phyloP scores from a whole-genome alignment of 2,888 invertebrate species.

The Acleris holmiana region DNA sequence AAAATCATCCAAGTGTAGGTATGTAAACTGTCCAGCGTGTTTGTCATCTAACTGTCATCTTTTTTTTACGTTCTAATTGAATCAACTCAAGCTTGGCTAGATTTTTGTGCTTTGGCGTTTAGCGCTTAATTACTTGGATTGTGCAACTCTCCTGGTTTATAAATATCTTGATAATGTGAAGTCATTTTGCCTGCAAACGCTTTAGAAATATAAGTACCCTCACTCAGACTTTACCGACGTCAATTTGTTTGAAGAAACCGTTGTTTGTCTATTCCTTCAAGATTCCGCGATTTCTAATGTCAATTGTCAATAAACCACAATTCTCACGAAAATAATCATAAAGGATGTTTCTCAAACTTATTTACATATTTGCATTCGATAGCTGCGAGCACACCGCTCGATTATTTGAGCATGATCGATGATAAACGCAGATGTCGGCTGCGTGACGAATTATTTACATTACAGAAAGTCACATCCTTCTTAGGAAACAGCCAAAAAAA shows the following conservation, averaged over 20 bases:
- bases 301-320: conserved; percentile 12
- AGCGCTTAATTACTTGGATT: too few relatives aligned
- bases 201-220: too few relatives aligned
- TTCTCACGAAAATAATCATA: not conserved
- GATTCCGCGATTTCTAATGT: not conserved
- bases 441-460: conserved; percentile 37
- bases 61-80: too few relatives aligned
- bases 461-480: conserved; percentile 36
- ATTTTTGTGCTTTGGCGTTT: too few relatives aligned
- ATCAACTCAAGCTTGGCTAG: too few relatives aligned
- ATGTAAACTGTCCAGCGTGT: too few relatives aligned
- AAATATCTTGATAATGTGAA: too few relatives aligned
- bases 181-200: too few relatives aligned
- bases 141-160: too few relatives aligned
- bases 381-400: conserved; percentile 12
- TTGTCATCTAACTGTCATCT: too few relatives aligned
- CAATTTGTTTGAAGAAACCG: not conserved
- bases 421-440: conserved; percentile 32
- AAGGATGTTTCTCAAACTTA: conserved; percentile 18
- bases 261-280: not conserved
- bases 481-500: conserved; percentile 30
- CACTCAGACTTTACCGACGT: too few relatives aligned
- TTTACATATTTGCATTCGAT: conserved; percentile 36
- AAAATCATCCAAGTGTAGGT: too few relatives aligned
- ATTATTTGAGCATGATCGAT: conserved; percentile 30